Evolutionary conservation across 2,888 invertebrate genomes (phyloP), one percentile per base, ranked within the genome.

Genomic region (Eilema depressum): DNA sequence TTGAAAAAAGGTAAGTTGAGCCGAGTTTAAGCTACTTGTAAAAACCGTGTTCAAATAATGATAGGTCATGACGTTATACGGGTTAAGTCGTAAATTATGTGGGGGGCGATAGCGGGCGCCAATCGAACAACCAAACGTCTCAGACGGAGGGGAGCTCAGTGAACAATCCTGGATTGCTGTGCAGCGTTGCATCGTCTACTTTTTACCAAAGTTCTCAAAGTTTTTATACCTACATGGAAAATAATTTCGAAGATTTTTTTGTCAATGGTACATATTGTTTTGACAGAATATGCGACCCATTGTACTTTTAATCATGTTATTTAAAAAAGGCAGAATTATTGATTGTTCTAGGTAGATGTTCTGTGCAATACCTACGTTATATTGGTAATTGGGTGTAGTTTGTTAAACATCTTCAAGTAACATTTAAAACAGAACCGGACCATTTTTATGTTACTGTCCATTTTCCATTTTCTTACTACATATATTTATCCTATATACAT

Each of bases 21-120:
- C 26, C 68, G 59, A 66, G 75, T 73, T 73, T 78, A 74, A 72
- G 76, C 77, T 76, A 74, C 79, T 83, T 77, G 76, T 76, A 47
- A 74, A 73, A 79, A 75, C 76, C 71, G 76, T 82, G 85, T 86
- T 87, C 82, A 85, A 90, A 90, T 88, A 90, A 89, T 89, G 86
- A 83, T 85, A 89, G 87, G 86, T 88, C 87, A 85, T 86, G 83
- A 85, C 76, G 85, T 85, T 87, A 89, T 90, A 89, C 87, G 90
- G 88, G 89, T 89, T 85, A 85, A 88, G 85, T 86, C 84, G 88
- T 91, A 91, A 92, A 90, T 91, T 86, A 88, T 87, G 84, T 83
- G 82, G 83, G 88, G 81, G 86, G 85, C 86, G 84, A 89, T 86
- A 84, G 83, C 85, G 85, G 84, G 85, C 86, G 86, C 85, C 85